Evolutionary conservation across 2,113 vertebrate species (phyloP).

Genomic region (Pluvianellus socialis): DNA sequence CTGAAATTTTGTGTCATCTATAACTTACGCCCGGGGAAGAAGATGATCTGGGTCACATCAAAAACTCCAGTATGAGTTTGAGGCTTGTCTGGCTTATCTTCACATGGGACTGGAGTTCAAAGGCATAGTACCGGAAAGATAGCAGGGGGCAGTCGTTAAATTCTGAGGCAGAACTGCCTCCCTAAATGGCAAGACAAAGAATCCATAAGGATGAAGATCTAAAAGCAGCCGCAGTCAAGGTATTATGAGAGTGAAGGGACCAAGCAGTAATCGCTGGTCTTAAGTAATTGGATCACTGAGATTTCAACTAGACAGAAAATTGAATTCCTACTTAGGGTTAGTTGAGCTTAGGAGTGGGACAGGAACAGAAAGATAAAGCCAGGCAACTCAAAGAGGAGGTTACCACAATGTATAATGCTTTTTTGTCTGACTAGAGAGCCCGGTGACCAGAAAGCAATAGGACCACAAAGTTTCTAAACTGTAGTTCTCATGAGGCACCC

Average conservation of each 20-base stretch:
- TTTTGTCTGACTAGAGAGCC: neutral
- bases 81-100: neutral
- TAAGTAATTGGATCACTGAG: conserved; percentile 35
- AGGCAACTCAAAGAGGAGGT: neutral
- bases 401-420: neutral
- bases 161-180: neutral
- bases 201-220: neutral
- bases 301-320: conserved; percentile 30
- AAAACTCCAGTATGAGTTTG: neutral
- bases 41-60: neutral
- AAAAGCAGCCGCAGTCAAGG: neutral
- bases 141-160: neutral
- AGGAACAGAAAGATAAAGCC: neutral
- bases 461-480: neutral
- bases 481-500: neutral
- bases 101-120: neutral
- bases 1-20: neutral
- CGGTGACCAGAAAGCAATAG: neutral
- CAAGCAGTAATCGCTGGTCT: neutral
- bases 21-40: neutral
- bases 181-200: neutral
- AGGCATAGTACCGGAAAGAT: neutral
- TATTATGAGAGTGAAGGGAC: conserved; percentile 24
- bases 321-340: neutral
- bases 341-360: neutral